phyloP scores from a whole-genome alignment of 2,113 vertebrate species.

The Menura novaehollandiae region DNA sequence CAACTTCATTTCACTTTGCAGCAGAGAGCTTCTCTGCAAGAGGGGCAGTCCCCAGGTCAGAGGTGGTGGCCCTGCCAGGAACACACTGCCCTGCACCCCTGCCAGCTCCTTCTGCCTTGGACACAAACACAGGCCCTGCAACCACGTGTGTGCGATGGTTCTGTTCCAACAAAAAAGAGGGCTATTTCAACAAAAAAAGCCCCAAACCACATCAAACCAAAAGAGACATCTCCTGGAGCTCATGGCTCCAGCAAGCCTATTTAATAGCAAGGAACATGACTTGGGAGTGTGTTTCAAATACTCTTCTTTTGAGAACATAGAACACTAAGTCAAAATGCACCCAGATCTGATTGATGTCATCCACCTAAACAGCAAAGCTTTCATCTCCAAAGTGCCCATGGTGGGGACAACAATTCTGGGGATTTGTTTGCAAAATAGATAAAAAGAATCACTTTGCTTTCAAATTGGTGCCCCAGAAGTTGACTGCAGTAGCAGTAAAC shows the following conservation, averaged over 20 bases:
- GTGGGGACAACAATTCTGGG: neutral
- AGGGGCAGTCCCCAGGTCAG: neutral
- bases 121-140: neutral
- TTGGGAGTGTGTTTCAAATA: neutral
- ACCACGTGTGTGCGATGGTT: rapidly evolving
- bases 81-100: neutral
- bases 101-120: neutral
- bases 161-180: neutral
- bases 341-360: neutral
- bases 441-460: neutral
- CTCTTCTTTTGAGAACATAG: neutral
- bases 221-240: neutral
- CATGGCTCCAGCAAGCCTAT: neutral
- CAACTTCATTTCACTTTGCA: neutral
- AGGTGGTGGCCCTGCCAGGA: neutral
- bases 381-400: neutral
- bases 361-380: neutral
- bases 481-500: neutral
- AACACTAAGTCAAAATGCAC: neutral
- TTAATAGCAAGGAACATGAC: neutral
- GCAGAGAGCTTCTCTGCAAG: neutral
- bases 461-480: neutral
- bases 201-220: neutral
- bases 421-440: neutral
- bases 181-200: neutral